Percentiles rank a stretch among this genome's conserved stretches.
Conservation (phyloP, 2,888 invertebrate species). For the Anaspis maculata region DNA sequence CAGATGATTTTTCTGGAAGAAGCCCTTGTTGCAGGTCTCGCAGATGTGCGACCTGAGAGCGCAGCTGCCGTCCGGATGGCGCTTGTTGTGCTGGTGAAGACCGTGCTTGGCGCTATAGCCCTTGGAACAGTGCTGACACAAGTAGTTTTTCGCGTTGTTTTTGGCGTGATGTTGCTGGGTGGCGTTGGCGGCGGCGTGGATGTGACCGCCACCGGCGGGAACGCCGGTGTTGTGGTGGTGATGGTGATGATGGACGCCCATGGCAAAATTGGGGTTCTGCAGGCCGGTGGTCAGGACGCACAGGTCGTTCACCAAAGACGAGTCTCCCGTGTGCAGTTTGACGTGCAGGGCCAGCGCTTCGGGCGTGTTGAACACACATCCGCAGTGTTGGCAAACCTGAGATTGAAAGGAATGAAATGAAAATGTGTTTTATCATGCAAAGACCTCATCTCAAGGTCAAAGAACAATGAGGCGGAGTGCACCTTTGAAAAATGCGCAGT, state of each 20-base stretch:
- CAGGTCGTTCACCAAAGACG: slow-evolving; percentile 71
- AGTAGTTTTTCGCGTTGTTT: slow-evolving; percentile 52
- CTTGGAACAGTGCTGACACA: slow-evolving; percentile 72
- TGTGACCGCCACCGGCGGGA: too few relatives aligned
- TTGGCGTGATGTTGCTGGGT: background rate
- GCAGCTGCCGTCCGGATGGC: slow-evolving; percentile 73
- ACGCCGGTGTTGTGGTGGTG: background rate
- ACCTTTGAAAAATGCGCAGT: too few relatives aligned
- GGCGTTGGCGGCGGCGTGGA: background rate
- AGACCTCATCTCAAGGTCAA: too few relatives aligned
- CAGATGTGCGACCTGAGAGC: slow-evolving; percentile 73
- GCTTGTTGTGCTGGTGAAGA: slow-evolving; percentile 67
- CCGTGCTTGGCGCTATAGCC: slow-evolving; percentile 80
- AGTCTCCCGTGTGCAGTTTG: slow-evolving; percentile 71
- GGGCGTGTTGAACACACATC: slow-evolving; percentile 56
- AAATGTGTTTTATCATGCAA: too few relatives aligned
- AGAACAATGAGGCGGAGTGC: too few relatives aligned
- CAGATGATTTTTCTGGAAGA: slow-evolving; percentile 79
- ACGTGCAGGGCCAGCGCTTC: slow-evolving; percentile 73
- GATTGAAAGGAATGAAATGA: too few relatives aligned
- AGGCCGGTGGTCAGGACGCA: slow-evolving; percentile 73
- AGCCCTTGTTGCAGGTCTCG: slow-evolving; percentile 73
- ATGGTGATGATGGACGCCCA: slow-evolving; percentile 1
- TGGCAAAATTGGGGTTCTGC: slow-evolving; percentile 41
- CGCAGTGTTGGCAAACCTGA: slow-evolving; percentile 47